phyloP scores from a whole-genome alignment of 2,797 vertebrate species.

The Centroberyx gerrardi region DNA sequence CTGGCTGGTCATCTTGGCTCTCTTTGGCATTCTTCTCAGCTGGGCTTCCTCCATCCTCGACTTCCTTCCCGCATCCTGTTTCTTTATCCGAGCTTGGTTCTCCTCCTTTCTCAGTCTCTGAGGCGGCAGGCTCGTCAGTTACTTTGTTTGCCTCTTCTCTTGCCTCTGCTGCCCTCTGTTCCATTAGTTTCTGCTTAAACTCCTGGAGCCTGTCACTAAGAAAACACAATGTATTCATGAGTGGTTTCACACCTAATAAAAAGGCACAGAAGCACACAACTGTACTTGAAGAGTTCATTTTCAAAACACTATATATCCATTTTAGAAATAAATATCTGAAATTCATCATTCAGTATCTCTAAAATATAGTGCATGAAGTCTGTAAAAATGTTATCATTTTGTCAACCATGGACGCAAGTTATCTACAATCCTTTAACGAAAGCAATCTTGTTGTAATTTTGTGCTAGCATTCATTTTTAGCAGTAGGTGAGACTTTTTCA shows the following conservation, averaged over 20 bases:
- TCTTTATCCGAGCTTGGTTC: conserved; percentile 45
- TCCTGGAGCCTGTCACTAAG: conserved; percentile 80
- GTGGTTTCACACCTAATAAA: neutral
- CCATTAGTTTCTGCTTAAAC: conserved; percentile 82
- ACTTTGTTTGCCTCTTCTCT: conserved; percentile 70
- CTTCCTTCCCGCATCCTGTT: conserved; percentile 60
- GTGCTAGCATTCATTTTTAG: too few relatives aligned
- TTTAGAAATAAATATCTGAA: too few relatives aligned
- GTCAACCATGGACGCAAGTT: too few relatives aligned
- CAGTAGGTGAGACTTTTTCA: too few relatives aligned
- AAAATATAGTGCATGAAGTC: too few relatives aligned
- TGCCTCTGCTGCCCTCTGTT: conserved; percentile 76
- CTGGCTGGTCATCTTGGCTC: conserved; percentile 40
- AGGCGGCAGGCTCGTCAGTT: neutral
- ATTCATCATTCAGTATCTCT: too few relatives aligned
- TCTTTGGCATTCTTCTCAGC: conserved; percentile 28
- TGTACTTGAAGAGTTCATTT: too few relatives aligned
- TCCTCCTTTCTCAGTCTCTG: conserved; percentile 20
- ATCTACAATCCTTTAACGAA: too few relatives aligned
- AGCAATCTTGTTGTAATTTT: too few relatives aligned
- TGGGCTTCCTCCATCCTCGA: conserved; percentile 55
- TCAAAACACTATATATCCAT: too few relatives aligned
- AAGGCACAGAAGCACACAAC: neutral
- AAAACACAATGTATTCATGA: conserved; percentile 35
- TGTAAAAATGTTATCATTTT: too few relatives aligned